These are phyloP conservation scores for Calliopum simillimum DNA, from an alignment of 2,888 invertebrate genomes.

Conservation along the genomic window DNA sequence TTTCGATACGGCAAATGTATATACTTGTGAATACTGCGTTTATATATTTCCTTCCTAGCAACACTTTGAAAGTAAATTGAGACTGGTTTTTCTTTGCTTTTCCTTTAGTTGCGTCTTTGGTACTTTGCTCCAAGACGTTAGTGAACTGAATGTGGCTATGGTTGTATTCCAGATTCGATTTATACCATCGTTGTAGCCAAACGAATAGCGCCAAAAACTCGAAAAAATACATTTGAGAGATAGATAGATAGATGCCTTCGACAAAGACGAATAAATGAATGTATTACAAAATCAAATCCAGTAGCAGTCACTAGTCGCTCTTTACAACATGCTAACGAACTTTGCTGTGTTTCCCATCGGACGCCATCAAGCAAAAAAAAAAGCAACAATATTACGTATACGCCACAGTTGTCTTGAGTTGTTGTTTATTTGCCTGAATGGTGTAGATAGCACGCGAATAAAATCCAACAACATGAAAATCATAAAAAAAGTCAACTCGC, in stretches of 20 bases:
- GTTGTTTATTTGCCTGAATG: constrained; percentile 26
- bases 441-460: background rate
- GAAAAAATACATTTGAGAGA: constrained; percentile 4
- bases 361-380: background rate
- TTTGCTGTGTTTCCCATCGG: background rate
- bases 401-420: background rate
- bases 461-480: constrained; percentile 1
- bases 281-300: constrained; percentile 16
- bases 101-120: constrained; percentile 26
- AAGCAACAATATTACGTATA: constrained; percentile 21
- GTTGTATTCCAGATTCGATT: constrained; percentile 66
- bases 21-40: too few species aligned
- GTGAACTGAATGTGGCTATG: constrained; percentile 61
- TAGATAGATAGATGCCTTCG: constrained; percentile 26
- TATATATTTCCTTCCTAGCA: too few species aligned
- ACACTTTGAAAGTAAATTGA: background rate
- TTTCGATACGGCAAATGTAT: too few species aligned
- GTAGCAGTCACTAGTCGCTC: background rate
- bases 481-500: background rate
- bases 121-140: constrained; percentile 58
- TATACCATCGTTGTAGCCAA: constrained; percentile 54
- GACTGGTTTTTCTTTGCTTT: background rate
- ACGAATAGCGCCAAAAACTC: constrained; percentile 19
- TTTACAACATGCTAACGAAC: constrained; percentile 30
- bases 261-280: constrained; percentile 13